Evolutionary conservation across 2,888 invertebrate species (phyloP).

Genomic region (Lasioglossum figueresi): DNA sequence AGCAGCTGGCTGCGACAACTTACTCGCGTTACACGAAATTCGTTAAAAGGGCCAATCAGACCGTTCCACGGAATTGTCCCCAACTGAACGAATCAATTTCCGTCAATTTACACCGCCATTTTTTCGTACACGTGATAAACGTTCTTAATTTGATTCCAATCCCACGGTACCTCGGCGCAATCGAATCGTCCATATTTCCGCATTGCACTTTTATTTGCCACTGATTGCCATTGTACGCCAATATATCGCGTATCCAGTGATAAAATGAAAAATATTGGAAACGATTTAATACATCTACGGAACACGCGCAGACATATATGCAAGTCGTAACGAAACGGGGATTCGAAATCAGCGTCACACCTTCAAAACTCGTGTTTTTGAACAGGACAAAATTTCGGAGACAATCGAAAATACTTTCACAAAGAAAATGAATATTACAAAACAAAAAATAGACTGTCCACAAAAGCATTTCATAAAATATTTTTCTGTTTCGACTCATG

Average conservation of each 20-base stretch:
- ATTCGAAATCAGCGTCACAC: neutral
- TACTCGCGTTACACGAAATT: constrained; percentile 58
- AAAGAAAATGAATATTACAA: neutral
- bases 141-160: constrained; percentile 60
- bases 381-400: neutral
- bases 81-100: constrained; percentile 59
- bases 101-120: constrained; percentile 57
- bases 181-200: constrained; percentile 28
- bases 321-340: neutral
- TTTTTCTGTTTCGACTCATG: neutral
- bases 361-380: neutral
- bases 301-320: neutral
- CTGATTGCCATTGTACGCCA: constrained; percentile 10
- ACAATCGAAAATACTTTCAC: neutral
- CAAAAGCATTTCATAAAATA: neutral
- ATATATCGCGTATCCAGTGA: constrained; percentile 4
- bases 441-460: neutral
- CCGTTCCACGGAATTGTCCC: constrained; percentile 50
- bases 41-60: constrained; percentile 58
- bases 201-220: constrained; percentile 49
- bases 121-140: constrained; percentile 41
- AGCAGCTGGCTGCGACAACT: constrained; percentile 68
- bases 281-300: neutral
- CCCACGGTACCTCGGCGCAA: constrained; percentile 21
- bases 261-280: constrained; percentile 12